Evolutionary conservation across 2,113 vertebrate species (phyloP).

Genomic region (Lasiurus borealis): DNA sequence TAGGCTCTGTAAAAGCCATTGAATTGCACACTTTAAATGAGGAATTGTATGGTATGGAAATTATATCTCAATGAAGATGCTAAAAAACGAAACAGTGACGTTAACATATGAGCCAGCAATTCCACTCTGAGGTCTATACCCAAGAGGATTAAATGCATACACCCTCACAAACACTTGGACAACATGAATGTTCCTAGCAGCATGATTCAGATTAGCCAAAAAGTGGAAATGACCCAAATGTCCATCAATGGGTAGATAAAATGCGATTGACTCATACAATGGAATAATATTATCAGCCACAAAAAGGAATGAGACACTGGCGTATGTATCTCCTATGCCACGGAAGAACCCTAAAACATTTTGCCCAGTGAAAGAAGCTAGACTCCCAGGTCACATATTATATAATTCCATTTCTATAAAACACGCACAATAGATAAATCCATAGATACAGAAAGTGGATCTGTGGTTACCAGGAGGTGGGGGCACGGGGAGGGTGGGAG

Average conservation of each 20-base stretch:
- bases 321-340: not conserved
- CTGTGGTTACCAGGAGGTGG: not conserved
- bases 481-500: too few species aligned
- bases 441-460: not conserved
- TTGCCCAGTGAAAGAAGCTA: not conserved
- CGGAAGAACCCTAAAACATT: not conserved
- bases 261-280: accelerated
- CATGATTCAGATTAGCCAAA: not conserved
- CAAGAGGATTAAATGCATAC: not conserved
- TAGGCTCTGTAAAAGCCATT: not conserved
- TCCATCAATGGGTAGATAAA: not conserved
- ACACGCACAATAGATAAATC: not conserved
- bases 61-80: not conserved
- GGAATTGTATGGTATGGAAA: not conserved
- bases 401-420: not conserved
- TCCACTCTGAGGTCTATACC: not conserved
- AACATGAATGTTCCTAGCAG: too few species aligned
- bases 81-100: not conserved
- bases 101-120: not conserved
- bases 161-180: not conserved
- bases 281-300: not conserved
- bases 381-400: accelerated
- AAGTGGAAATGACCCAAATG: not conserved
- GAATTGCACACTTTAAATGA: not conserved
- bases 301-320: not conserved